Conservation (phyloP, 2,113 vertebrate species). For the Nettapus auritus region DNA sequence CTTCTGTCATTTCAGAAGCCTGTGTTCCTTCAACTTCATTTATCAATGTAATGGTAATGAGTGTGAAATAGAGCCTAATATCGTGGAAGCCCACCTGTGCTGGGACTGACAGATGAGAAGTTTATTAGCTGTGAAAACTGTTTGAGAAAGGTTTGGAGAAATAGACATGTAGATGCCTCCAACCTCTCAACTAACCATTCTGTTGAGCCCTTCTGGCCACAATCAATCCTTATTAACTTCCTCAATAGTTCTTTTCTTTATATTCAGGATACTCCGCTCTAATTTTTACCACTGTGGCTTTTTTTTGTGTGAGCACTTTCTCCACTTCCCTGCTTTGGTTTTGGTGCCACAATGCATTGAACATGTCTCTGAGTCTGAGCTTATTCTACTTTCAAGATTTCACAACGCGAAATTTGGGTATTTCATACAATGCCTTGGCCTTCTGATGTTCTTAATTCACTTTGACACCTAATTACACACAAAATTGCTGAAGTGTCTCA, state of each 20-base stretch:
- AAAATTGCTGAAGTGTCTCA: not conserved
- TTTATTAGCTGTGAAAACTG: not conserved
- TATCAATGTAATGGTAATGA: not conserved
- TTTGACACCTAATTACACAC: not conserved
- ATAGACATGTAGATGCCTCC: not conserved
- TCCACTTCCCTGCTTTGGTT: no score
- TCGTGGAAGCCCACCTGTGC: not conserved
- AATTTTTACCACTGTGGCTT: not conserved
- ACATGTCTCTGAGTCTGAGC: not conserved
- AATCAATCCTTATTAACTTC: not conserved
- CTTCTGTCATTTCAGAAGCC: not conserved
- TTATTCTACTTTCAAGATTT: not conserved
- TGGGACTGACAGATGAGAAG: not conserved
- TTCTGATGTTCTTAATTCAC: no score
- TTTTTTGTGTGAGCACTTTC: not conserved
- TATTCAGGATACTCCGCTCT: not conserved
- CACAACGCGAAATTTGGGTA: not conserved
- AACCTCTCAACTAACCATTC: not conserved
- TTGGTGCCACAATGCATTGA: not conserved
- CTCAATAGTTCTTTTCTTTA: not conserved
- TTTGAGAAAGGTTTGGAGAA: not conserved
- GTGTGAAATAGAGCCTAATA: not conserved
- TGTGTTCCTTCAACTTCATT: not conserved
- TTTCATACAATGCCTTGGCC: not conserved
- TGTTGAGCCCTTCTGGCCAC: not conserved